Evolutionary conservation across 2,888 invertebrate species (phyloP), one percentile per base, ranked within the genome.

Genomic region (Anarsia innoxiella): DNA sequence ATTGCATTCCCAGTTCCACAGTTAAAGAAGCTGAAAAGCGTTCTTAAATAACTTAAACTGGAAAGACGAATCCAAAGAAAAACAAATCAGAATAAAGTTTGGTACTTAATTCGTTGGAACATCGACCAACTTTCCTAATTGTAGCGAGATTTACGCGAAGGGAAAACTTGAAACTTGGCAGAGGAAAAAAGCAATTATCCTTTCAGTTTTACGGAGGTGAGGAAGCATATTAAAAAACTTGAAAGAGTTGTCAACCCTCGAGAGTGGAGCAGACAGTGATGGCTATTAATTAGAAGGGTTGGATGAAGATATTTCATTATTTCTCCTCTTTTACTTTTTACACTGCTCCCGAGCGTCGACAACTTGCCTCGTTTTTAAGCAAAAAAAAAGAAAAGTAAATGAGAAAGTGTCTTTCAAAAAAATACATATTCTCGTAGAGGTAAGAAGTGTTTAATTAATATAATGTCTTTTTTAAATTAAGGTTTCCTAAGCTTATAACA

Each of bases 271-370:
- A 83, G 83, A 83, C 83, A 83, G 71, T 83, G 83, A 83, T 82
- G 83, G 75, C 80, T 69, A 83, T 83, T 84, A 82, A 84, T 84
- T 84, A 84, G 78, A 79, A 83, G 82, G 80, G 80, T 75, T 78
- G 77, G 66, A 73, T 79, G 72, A 76, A 82, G 78, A 79, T 77
- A 79, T 82, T 80, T 72, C 72, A 80, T 80, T 82, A 78, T 78
- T 74, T 74, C 68, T 66, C 66, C 49, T 49, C 58, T 55, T 60
- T 55, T 58, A 27, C 29, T 49, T 46, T 45, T 48, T 42, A 35
- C 35, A 51, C 51, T 53, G 56, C 56, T 56, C 46, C n/a, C n/a
- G n/a, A 45, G 12, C 30, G 27, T 11, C 28, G 31, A 25, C 27
- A 35, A 38, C 37, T n/a, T n/a, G n/a, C n/a, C n/a, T n/a, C n/a